Evolutionary conservation across 2,113 vertebrate species (phyloP), one percentile per base, ranked within the genome.

Genomic region (Odocoileus hemionus): DNA sequence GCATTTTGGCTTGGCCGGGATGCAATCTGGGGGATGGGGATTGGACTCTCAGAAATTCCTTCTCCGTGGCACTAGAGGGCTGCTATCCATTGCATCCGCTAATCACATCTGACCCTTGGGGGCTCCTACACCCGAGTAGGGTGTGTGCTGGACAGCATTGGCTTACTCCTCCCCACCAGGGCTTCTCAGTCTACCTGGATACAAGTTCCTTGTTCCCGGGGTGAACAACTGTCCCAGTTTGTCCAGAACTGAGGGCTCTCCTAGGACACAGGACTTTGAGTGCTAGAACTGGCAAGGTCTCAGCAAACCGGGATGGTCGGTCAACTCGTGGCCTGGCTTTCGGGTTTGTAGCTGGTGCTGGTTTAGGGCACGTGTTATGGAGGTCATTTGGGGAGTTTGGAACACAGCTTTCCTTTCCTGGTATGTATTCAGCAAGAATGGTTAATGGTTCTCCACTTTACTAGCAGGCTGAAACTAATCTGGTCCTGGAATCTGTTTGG

Each of bases 401-500:
- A 67, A 28, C 39, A 74, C 26, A 93, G 61, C 70, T 96, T 78
- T 95, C 58, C 19, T 28, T 96, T 92, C 67, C 76, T 88, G 45
- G 15, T 83, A 3, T 86, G 64, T 92, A 47, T 74, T 91, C 80
- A 70, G 78, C 30, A 45, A 85, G 90, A 91, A 86, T 90, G 60
- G 96, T 96, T 98, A 98, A 98, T 97, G 60, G 97, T 80, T 90
- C 96, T 97, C 96, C 91, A 95, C 86, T 97, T 97, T 95, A 91
- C 97, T 93, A 94, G 92, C 93, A 16, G 82, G 89, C 79, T n/a
- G 85, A 78, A 74, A 91, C 97, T 98, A 98, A 98, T 99, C 98
- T 98, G 67, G 83, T 92, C 30, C 50, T 98, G 89, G 61, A 95
- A 98, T 98, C 97, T 80, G 89, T 88, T 89, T 15, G 50, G 94